Base-by-base conservation (phyloP, 2,888 invertebrate species). In the Agrilus biguttatus region DNA sequence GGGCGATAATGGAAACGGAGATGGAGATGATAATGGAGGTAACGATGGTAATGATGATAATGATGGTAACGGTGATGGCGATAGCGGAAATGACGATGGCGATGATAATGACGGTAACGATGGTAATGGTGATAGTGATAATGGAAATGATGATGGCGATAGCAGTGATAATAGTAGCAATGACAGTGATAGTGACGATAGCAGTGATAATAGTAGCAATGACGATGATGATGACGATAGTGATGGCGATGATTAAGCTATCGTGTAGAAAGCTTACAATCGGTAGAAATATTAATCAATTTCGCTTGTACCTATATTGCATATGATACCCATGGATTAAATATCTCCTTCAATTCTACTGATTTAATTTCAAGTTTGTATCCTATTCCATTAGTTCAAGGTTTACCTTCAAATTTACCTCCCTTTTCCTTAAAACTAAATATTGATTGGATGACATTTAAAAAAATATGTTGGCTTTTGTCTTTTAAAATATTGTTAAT, bases 11-110 rank as follows among this genome's bases (percentile, higher is more conserved):
- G 28, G 32, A 5, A 8, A 41, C 6, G 17, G 32, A 10, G 36
- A n/a, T 12, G 12, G 23, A 6, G 32, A 35, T 8, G 34, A 36
- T 10, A 19, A 23, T 13, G 41, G 36, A 5, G 34, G 34, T 12
- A 28, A 28, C 10, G 21, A 28, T n/a, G 36, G 32, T 10, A 21
- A 36, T 10, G 34, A 35, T 28, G 13, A 36, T 17, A 36, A 41
- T 28, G 21, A 12, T n/a, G 36, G 10, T 28, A 13, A 5, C 5
- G 5, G 10, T n/a, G n/a, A 4, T 10, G 45, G 40, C 4, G 36
- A 39, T 8, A 44, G 34, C 13, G 35, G 47, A 10, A 47, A 47
- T 12, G 14, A 41, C 10, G 42, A 34, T 19, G 33, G 49, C 17
- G 54, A 54, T 41, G 35, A 34, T 8, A 6, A 14, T 8, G 14